Evolutionary conservation across 2,113 vertebrate genomes (phyloP), one percentile per base, ranked within the genome.

Genomic region (Oreochromis tanganicae): DNA sequence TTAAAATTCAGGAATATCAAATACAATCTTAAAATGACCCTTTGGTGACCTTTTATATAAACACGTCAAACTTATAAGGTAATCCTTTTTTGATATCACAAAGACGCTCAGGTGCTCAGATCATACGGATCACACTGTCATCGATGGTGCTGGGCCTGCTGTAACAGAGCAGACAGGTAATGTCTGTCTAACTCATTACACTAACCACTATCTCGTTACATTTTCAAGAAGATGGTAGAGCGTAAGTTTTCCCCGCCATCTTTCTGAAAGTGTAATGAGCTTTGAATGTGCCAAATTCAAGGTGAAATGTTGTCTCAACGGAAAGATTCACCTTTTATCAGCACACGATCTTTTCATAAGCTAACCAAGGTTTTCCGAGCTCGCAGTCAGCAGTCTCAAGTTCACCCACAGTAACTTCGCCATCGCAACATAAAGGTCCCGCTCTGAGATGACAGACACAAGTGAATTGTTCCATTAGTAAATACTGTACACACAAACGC

Each of bases 271-370:
- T 41, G 63, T 68, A 88, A 94, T 71, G 83, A 90, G 90, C 3
- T 87, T 94, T 83, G 9, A 78, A 55, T 63, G 36, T 17, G 14
- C 8, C 27, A 86, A 12, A 16, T 13, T 87, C 13, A 29, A 36
- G n/a, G 13, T n/a, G 63, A 0, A 27, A 9, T 5, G 19, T 14
- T 12, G 5, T 71, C 29, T 80, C 48, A 79, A 38, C 66, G 91
- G 91, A 94, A 93, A 85, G 27, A 90, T 32, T 91, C 78, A 83
- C 6, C 5, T 73, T 73, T 92, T 93, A 94, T 95, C 94, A 80
- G 16, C 36, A 90, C 94, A 91, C 91, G 2, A 95, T 95, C 92
- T 75, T 91, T 4, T 86, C 38, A n/a, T 54, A 24, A 88, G 68
- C 34, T 73, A 61, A 81, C 87, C 83, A 84, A 86, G 71, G 24